These are phyloP conservation scores for Aphelinus certus DNA, from an alignment of 1,140 invertebrate genomes.

Conservation along the genomic window DNA sequence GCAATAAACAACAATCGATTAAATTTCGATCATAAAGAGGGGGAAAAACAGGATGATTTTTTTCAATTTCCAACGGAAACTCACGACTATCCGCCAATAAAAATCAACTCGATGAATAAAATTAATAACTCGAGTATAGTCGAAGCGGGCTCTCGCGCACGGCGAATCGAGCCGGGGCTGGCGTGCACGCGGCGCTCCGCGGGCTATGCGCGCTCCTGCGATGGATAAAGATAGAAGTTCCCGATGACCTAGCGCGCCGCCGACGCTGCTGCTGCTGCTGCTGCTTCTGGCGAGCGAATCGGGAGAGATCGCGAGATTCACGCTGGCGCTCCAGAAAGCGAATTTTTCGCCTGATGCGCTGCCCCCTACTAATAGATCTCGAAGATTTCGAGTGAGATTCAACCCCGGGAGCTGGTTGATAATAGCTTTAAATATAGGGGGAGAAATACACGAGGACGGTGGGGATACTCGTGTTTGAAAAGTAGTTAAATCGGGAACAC, in stretches of 20 bases:
- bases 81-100: too few relatives aligned
- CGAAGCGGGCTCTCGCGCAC: too few relatives aligned
- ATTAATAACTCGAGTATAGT: too few relatives aligned
- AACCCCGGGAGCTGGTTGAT: neutral
- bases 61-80: too few relatives aligned
- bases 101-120: too few relatives aligned
- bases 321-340: conserved; percentile 16
- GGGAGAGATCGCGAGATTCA: conserved; percentile 4
- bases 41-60: too few relatives aligned
- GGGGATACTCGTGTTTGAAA: too few relatives aligned
- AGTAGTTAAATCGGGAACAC: too few relatives aligned
- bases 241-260: conserved; percentile 33
- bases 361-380: conserved; percentile 17
- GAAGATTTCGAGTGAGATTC: neutral
- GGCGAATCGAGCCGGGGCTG: neutral
- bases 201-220: conserved; percentile 16
- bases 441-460: too few relatives aligned
- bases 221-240: conserved; percentile 41
- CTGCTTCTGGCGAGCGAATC: conserved; percentile 1
- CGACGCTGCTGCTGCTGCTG: neutral
- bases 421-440: neutral
- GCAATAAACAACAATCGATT: too few relatives aligned
- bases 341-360: conserved; percentile 3
- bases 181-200: neutral
- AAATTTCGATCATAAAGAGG: too few relatives aligned